Conservation (phyloP, 2,888 invertebrate genomes). For the Sympetrum striolatum region DNA sequence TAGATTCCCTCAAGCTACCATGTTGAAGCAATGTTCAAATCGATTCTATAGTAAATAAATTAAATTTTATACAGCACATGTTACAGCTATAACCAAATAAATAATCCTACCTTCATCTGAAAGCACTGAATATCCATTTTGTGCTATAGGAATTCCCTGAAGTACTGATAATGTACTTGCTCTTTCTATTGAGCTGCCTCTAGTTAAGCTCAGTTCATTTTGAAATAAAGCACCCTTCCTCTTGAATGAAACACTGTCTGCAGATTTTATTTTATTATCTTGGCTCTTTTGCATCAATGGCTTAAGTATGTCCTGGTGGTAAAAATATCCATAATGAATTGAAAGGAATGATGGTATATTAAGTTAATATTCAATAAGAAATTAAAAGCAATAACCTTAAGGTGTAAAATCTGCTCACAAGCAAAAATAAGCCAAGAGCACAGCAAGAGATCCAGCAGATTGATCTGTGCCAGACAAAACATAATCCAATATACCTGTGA, state of each 20-base stretch:
- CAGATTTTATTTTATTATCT: background rate
- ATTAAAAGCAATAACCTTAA: constrained; percentile 67
- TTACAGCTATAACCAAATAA: too few relatives aligned
- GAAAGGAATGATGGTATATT: background rate
- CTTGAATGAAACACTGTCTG: background rate
- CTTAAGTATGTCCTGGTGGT: background rate
- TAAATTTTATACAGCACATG: too few relatives aligned
- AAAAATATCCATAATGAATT: background rate
- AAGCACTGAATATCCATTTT: background rate
- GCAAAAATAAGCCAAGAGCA: constrained; percentile 86
- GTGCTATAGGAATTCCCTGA: too few relatives aligned
- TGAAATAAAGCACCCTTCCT: background rate
- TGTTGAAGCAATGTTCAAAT: too few relatives aligned
- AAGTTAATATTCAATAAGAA: too few relatives aligned
- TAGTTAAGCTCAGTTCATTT: background rate
- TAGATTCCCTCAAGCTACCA: too few relatives aligned
- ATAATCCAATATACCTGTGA: constrained; percentile 71
- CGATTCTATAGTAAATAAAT: too few relatives aligned
- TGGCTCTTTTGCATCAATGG: background rate
- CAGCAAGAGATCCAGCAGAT: constrained; percentile 76
- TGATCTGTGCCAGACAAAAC: constrained; percentile 68
- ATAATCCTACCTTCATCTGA: background rate
- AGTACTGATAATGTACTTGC: background rate
- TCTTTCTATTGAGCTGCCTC: background rate
- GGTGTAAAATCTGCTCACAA: constrained; percentile 83